A percentile compares a stretch with the other conserved stretches of the same genome.
These are phyloP conservation scores for Octodon degus DNA, from an alignment of 2,113 vertebrate species.

Conservation along the genomic window DNA sequence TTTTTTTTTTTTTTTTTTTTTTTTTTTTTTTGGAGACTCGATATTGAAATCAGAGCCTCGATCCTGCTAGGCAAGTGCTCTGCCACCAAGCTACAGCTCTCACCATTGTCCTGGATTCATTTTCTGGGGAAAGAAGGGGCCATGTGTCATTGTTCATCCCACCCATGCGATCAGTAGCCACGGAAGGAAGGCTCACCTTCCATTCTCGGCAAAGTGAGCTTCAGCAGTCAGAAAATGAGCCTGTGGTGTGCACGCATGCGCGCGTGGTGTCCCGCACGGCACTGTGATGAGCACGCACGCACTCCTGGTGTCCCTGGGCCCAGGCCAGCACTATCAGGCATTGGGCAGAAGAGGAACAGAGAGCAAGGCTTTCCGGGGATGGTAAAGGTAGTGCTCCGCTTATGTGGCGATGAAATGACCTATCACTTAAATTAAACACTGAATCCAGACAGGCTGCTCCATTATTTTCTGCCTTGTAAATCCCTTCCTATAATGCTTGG, in stretches of 20 bases:
- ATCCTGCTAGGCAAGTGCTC: neutral
- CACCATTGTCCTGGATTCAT: neutral
- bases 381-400: neutral
- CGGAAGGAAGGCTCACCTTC: neutral
- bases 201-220: neutral
- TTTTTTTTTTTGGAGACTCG: too few relatives aligned
- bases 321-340: neutral
- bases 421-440: neutral
- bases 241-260: fast-evolving
- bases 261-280: too few relatives aligned
- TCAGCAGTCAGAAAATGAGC: neutral
- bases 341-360: neutral
- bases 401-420: neutral
- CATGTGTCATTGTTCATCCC: neutral
- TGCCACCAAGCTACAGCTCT: neutral
- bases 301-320: fast-evolving
- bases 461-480: neutral
- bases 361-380: neutral
- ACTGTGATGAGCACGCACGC: too few relatives aligned
- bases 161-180: neutral
- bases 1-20: too few relatives aligned
- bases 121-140: too few relatives aligned
- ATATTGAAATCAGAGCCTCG: neutral
- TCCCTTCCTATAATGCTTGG: neutral
- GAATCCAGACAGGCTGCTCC: neutral